phyloP scores from a whole-genome alignment of 2,113 vertebrate species.

The Miniopterus natalensis region DNA sequence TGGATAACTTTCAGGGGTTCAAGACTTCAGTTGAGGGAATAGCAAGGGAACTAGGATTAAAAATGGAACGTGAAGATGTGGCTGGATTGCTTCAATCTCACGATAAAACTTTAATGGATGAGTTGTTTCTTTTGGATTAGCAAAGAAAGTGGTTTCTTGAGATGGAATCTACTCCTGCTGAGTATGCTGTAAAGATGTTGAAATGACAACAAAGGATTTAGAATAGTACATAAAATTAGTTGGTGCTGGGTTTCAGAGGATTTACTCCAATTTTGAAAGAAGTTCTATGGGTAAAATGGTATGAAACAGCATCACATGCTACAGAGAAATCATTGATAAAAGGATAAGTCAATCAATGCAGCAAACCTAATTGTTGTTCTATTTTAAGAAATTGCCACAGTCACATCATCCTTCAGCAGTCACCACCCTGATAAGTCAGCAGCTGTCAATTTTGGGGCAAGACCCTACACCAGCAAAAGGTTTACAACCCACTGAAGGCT shows the following conservation, averaged over 20 bases:
- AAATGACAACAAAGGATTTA: background rate
- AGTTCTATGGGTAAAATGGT: background rate
- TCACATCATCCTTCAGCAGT: background rate
- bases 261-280: background rate
- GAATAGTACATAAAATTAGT: background rate
- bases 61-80: background rate
- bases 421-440: background rate
- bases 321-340: background rate
- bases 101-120: background rate
- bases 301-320: background rate
- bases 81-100: background rate
- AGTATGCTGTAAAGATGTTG: background rate
- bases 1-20: background rate
- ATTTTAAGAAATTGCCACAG: background rate
- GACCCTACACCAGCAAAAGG: background rate
- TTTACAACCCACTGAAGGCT: background rate
- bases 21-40: background rate
- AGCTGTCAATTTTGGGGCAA: background rate
- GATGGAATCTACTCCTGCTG: background rate
- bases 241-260: background rate
- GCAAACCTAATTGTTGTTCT: background rate
- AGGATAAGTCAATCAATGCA: background rate
- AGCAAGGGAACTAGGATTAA: background rate
- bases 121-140: background rate
- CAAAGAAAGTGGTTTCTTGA: background rate